phyloP scores from a whole-genome alignment of 2,888 invertebrate species.

The Ommatoiulus sabulosus region DNA sequence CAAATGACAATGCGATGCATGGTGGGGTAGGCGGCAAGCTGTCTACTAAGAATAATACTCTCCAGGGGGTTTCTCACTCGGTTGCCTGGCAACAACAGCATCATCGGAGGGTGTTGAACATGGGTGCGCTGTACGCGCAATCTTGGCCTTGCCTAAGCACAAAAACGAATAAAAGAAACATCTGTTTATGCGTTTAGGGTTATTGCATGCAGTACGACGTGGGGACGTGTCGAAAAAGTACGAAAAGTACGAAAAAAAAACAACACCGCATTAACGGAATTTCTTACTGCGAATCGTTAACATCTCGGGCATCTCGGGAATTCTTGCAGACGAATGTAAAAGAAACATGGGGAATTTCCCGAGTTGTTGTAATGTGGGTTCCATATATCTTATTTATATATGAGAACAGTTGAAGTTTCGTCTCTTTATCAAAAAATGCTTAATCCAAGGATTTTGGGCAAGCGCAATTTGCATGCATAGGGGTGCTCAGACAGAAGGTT shows the following conservation, averaged over 20 bases:
- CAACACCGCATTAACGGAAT: background rate
- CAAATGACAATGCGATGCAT: slow-evolving; percentile 13
- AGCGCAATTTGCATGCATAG: too few relatives aligned
- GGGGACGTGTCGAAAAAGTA: too few relatives aligned
- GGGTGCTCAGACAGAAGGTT: too few relatives aligned
- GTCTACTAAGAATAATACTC: slow-evolving; percentile 49
- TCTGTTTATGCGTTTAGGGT: background rate
- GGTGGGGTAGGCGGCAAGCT: slow-evolving; percentile 51
- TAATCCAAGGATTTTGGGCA: too few relatives aligned
- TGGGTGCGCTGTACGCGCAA: background rate
- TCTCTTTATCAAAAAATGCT: too few relatives aligned
- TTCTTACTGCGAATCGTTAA: background rate
- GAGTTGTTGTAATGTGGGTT: too few relatives aligned
- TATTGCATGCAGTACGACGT: background rate
- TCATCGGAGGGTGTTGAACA: slow-evolving; percentile 35
- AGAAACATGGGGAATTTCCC: too few relatives aligned
- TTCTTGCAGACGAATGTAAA: too few relatives aligned
- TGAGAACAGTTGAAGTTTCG: too few relatives aligned
- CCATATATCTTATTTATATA: too few relatives aligned
- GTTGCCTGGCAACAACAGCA: slow-evolving; percentile 47
- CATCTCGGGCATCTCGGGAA: too few relatives aligned
- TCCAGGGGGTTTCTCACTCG: slow-evolving; percentile 14
- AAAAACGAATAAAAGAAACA: background rate
- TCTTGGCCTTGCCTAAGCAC: background rate
- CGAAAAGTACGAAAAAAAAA: too few relatives aligned